Conservation (phyloP, 2,888 invertebrate species). For the Monoplex corrugatus region DNA sequence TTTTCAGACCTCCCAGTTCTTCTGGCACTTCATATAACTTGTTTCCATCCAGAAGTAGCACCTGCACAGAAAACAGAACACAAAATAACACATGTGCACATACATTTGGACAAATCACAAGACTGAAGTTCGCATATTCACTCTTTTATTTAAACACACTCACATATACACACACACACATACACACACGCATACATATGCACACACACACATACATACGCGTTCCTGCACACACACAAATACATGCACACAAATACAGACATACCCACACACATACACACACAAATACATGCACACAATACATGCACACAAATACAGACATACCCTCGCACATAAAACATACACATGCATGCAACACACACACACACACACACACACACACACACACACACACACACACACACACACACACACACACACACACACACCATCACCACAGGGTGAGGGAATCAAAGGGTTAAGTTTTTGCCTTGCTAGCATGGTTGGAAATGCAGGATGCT, state of each 20-base stretch:
- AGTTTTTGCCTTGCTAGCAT: too few species aligned
- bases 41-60: slow-evolving; percentile 68
- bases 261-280: neutral
- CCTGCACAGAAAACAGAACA: slow-evolving; percentile 36
- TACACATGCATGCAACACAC: neutral
- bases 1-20: slow-evolving; percentile 72
- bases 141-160: too few species aligned
- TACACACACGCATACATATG: neutral
- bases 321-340: neutral
- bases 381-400: neutral
- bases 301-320: neutral
- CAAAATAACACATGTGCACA: too few species aligned
- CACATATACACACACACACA: too few species aligned
- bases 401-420: neutral
- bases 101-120: too few species aligned
- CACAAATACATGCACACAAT: neutral
- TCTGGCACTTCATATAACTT: slow-evolving; percentile 67
- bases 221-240: neutral
- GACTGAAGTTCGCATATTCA: too few species aligned
- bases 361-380: slow-evolving; percentile 4
- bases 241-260: neutral
- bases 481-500: too few species aligned
- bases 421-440: too few species aligned
- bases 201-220: neutral
- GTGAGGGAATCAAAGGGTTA: too few species aligned